Evolutionary conservation across 2,888 invertebrate genomes (phyloP).

Genomic region (Leptopterna dolabrata): DNA sequence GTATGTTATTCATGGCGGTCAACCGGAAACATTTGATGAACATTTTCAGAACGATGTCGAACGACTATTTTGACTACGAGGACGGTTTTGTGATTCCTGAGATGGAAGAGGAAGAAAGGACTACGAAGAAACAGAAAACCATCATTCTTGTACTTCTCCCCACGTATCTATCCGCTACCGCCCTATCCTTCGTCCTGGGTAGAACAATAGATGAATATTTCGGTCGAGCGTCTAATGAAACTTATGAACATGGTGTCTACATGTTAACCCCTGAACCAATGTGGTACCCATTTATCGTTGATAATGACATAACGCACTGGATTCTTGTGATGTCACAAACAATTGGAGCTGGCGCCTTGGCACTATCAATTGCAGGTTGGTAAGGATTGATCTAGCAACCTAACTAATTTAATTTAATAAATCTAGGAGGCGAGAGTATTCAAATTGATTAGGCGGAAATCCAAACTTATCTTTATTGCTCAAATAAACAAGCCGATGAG

Average conservation of each 20-base stretch:
- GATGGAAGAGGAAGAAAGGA: neutral
- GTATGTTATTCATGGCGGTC: neutral
- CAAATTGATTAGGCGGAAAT: neutral
- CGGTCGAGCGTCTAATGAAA: neutral
- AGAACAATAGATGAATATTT: neutral
- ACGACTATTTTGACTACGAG: neutral
- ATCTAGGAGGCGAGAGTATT: no score
- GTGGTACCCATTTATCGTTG: neutral
- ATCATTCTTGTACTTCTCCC: neutral
- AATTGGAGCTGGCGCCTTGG: no score
- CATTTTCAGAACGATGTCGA: neutral
- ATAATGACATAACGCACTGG: neutral
- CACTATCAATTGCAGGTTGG: neutral
- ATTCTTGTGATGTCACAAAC: neutral
- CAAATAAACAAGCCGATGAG: no score
- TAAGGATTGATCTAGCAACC: neutral
- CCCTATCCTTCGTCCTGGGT: neutral
- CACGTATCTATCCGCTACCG: neutral
- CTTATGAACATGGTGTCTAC: constrained; percentile 12
- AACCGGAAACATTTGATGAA: neutral
- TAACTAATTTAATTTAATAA: no score
- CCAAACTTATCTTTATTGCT: neutral
- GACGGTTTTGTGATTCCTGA: constrained; percentile 11
- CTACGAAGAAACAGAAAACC: neutral
- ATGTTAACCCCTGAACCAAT: constrained; percentile 12